phyloP scores from a whole-genome alignment of 2,888 invertebrate species.

The Folsomia candida region DNA sequence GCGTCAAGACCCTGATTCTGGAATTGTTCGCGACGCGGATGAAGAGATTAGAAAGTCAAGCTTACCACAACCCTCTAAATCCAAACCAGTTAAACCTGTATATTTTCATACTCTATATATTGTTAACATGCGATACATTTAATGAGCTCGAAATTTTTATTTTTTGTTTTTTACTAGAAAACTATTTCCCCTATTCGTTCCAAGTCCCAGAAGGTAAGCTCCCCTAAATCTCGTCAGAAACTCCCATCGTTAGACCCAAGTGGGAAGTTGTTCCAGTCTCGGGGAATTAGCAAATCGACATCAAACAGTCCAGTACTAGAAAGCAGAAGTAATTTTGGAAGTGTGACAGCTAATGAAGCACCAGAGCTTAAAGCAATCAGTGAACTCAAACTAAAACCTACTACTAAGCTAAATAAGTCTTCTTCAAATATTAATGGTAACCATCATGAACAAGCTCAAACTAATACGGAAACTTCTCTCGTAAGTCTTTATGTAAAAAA shows the following conservation, averaged over 20 bases:
- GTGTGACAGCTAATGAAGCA: constrained; percentile 70
- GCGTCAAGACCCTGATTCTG: constrained; percentile 69
- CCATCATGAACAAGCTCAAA: neutral
- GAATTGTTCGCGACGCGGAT: constrained; percentile 54
- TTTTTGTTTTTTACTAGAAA: constrained; percentile 28
- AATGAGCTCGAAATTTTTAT: neutral
- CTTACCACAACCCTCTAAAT: constrained; percentile 52
- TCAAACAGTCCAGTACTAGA: constrained; percentile 48
- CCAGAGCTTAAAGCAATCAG: constrained; percentile 74
- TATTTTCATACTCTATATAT: neutral
- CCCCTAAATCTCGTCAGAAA: constrained; percentile 46
- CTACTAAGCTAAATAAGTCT: neutral
- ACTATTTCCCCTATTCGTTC: constrained; percentile 41
- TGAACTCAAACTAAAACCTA: constrained; percentile 71
- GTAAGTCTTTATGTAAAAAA: constrained; percentile 1
- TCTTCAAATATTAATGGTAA: constrained; percentile 8
- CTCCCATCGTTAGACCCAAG: constrained; percentile 33
- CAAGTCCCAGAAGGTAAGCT: constrained; percentile 42
- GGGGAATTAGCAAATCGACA: constrained; percentile 35
- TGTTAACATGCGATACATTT: neutral
- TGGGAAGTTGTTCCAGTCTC: neutral
- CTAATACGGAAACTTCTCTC: neutral
- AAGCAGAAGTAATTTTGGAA: constrained; percentile 45
- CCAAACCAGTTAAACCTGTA: constrained; percentile 41
- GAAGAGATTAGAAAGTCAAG: constrained; percentile 65